A percentile compares a stretch with the other conserved stretches of the same genome.
Conservation (phyloP, 1,140 invertebrate species). For the Zaprionus vittiger region DNA sequence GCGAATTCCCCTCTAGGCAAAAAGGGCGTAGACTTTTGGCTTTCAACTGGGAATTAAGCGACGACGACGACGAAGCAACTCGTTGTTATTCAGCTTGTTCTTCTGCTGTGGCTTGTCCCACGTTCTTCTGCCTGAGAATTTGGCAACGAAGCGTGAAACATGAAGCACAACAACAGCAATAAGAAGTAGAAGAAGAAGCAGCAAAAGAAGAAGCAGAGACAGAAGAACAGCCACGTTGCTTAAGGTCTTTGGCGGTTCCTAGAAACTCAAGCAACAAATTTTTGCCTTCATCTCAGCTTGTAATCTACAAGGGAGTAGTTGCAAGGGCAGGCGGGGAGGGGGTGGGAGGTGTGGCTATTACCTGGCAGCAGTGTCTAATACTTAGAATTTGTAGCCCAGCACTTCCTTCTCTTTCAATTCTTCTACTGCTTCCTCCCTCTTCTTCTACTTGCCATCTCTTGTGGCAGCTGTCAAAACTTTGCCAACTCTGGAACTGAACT, state of each 20-base stretch:
- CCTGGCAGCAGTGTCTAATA: conserved; percentile 24
- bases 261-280: conserved; percentile 34
- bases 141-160: conserved; percentile 78
- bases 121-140: conserved; percentile 72
- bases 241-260: conserved; percentile 39
- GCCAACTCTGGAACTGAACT: conserved; percentile 16
- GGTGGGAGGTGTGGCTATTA: conserved; percentile 16
- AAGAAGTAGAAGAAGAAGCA: conserved; percentile 5
- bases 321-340: background rate
- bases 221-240: conserved; percentile 35
- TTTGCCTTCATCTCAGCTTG: conserved; percentile 31
- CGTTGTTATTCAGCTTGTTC: conserved; percentile 1
- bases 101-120: conserved; percentile 35
- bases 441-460: conserved; percentile 1
- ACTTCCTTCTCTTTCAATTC: conserved; percentile 6
- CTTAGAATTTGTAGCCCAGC: conserved; percentile 37
- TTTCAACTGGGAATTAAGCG: conserved; percentile 66
- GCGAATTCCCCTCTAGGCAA: background rate
- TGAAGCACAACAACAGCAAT: conserved; percentile 48
- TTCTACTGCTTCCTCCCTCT: background rate
- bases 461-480: conserved; percentile 48
- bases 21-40: conserved; percentile 59
- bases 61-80: conserved; percentile 6
- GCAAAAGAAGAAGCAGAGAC: background rate
- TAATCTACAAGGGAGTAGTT: conserved; percentile 23